phyloP scores from a whole-genome alignment of 37 sponge, comb jelly and placozoan genomes.

The Aphrocallistes beatrix region DNA sequence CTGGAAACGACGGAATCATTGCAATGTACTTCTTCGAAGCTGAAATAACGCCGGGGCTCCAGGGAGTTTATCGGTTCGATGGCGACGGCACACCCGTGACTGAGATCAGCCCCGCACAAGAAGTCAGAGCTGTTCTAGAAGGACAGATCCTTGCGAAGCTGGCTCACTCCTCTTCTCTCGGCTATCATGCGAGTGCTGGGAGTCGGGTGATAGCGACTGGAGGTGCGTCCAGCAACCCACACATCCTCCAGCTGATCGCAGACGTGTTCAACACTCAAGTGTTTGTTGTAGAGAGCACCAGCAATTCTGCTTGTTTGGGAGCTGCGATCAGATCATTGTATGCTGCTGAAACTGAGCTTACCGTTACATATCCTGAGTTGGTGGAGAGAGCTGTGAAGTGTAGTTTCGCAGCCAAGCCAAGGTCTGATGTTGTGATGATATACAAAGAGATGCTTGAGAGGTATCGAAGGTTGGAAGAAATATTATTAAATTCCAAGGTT shows the following conservation, averaged over 20 bases:
- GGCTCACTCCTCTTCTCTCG: slow-evolving; percentile 56
- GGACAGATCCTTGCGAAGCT: slow-evolving; percentile 82
- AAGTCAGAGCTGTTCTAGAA: slow-evolving; percentile 71
- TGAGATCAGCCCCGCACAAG: slow-evolving; percentile 35
- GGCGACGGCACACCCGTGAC: slow-evolving; percentile 15
- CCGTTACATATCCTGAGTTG: slow-evolving; percentile 5
- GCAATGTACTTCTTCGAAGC: slow-evolving; percentile 61
- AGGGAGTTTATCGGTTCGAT: slow-evolving; percentile 36
- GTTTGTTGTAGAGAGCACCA: slow-evolving; percentile 42
- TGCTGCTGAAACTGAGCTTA: slow-evolving; percentile 23
- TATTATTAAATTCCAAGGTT: no score
- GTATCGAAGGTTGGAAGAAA: slow-evolving; percentile 8
- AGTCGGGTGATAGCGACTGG: slow-evolving; percentile 81
- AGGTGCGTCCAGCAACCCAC: slow-evolving; percentile 65
- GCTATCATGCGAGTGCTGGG: slow-evolving; percentile 39
- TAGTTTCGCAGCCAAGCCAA: neutral
- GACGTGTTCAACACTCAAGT: slow-evolving; percentile 78
- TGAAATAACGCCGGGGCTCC: slow-evolving; percentile 66
- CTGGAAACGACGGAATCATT: slow-evolving; percentile 71
- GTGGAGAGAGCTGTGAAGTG: slow-evolving; percentile 14
- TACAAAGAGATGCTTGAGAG: neutral
- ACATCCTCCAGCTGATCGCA: slow-evolving; percentile 64
- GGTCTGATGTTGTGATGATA: neutral
- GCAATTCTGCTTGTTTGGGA: slow-evolving; percentile 84
- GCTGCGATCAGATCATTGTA: slow-evolving; percentile 70